These are phyloP conservation scores for Catotricha subobsoleta DNA, from an alignment of 2,888 invertebrate genomes.

Conservation along the genomic window DNA sequence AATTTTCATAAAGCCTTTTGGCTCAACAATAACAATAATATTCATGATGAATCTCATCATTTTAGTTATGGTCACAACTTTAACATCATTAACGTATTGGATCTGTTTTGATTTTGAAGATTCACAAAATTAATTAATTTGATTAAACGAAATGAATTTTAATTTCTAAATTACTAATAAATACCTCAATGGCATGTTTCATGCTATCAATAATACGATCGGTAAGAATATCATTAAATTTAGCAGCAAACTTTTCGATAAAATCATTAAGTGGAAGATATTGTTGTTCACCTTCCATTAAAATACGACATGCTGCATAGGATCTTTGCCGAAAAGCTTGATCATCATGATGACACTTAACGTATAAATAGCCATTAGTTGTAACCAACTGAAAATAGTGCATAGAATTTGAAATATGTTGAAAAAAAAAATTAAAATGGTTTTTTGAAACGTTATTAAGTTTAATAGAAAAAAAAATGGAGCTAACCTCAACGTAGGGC, in stretches of 20 bases:
- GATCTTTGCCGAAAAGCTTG: slow-evolving; percentile 22
- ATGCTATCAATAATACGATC: slow-evolving; percentile 22
- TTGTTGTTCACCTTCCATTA: slow-evolving; percentile 15
- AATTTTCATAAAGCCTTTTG: slow-evolving; percentile 18
- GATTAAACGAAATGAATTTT: neutral
- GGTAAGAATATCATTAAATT: slow-evolving; percentile 18
- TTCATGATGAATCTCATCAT: slow-evolving; percentile 23
- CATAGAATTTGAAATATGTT: neutral
- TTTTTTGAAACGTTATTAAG: neutral
- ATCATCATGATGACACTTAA: slow-evolving; percentile 26
- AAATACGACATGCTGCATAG: slow-evolving; percentile 22
- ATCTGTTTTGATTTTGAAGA: neutral
- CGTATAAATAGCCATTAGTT: slow-evolving; percentile 21
- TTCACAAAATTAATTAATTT: neutral
- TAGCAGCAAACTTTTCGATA: slow-evolving; percentile 18
- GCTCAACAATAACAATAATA: slow-evolving; percentile 22
- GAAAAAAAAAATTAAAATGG: neutral
- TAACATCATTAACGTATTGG: slow-evolving; percentile 15
- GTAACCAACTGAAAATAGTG: slow-evolving; percentile 3
- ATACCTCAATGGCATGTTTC: slow-evolving; percentile 26
- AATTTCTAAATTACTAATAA: neutral
- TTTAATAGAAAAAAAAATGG: neutral
- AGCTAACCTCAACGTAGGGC: slow-evolving; percentile 24
- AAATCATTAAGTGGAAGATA: slow-evolving; percentile 18
- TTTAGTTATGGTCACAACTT: slow-evolving; percentile 19